Evolutionary conservation across 2,113 vertebrate genomes (phyloP).

Genomic region (Naja naja): DNA sequence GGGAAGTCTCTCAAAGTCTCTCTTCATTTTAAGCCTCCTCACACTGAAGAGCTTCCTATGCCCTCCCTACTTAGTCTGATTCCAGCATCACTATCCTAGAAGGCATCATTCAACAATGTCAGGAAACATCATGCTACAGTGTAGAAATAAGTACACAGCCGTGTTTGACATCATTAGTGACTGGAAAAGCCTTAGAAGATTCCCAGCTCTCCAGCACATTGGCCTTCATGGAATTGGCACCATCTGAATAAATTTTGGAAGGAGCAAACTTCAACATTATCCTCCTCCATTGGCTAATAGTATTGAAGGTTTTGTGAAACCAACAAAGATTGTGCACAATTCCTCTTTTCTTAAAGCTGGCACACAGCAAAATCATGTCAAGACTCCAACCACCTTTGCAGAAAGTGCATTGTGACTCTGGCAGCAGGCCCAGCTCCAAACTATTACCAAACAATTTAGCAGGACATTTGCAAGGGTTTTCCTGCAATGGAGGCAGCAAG

Average conservation of each 20-base stretch:
- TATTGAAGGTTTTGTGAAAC: not conserved
- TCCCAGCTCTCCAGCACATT: not conserved
- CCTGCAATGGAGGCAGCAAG: not conserved
- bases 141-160: not conserved
- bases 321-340: not conserved
- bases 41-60: not conserved
- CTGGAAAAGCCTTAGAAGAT: not conserved
- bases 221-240: not conserved
- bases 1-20: not conserved
- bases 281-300: not conserved
- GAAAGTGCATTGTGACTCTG: not conserved
- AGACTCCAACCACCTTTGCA: not conserved
- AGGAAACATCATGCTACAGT: not conserved
- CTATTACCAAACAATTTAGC: not conserved
- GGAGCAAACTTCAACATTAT: not conserved
- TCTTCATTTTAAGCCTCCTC: not conserved
- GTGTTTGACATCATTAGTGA: not conserved
- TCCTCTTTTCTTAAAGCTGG: not conserved
- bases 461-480: not conserved
- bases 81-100: not conserved
- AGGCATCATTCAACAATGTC: not conserved
- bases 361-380: not conserved
- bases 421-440: not conserved
- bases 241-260: not conserved
- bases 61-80: not conserved